phyloP scores from a whole-genome alignment of 2,888 invertebrate species.

The Dicroscelio sp. region DNA sequence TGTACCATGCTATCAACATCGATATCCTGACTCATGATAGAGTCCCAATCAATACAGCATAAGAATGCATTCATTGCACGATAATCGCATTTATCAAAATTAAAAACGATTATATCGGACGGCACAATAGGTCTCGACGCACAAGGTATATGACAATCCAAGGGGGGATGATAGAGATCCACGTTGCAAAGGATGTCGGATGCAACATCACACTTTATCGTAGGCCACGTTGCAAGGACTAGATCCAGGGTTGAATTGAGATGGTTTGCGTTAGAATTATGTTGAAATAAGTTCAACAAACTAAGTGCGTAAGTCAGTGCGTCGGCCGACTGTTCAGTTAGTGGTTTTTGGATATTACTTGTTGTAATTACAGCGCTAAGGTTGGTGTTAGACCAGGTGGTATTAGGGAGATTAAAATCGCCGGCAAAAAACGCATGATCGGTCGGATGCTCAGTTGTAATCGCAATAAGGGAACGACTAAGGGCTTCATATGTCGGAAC shows the following conservation, averaged over 20 bases:
- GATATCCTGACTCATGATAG: not conserved
- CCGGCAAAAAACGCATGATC: too few relatives aligned
- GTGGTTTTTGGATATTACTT: too few relatives aligned
- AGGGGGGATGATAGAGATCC: not conserved
- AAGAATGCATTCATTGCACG: not conserved
- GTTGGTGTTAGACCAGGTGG: too few relatives aligned
- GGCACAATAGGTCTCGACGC: too few relatives aligned
- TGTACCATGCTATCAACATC: not conserved
- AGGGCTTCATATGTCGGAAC: not conserved
- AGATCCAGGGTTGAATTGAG: not conserved
- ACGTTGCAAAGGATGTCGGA: not conserved
- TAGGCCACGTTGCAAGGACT: not conserved
- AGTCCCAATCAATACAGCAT: constrained; percentile 3
- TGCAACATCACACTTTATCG: not conserved
- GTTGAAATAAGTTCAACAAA: too few relatives aligned
- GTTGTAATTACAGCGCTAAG: too few relatives aligned
- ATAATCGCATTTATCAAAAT: not conserved
- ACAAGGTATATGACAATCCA: not conserved
- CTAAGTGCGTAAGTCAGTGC: too few relatives aligned
- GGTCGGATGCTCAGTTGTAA: too few relatives aligned
- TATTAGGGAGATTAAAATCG: too few relatives aligned
- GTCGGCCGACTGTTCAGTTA: too few relatives aligned
- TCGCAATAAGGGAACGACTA: too few relatives aligned
- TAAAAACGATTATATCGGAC: not conserved
- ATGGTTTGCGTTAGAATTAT: too few relatives aligned